Conservation (phyloP, 2,797 vertebrate genomes). For the Helicolenus hilgendorfi region DNA sequence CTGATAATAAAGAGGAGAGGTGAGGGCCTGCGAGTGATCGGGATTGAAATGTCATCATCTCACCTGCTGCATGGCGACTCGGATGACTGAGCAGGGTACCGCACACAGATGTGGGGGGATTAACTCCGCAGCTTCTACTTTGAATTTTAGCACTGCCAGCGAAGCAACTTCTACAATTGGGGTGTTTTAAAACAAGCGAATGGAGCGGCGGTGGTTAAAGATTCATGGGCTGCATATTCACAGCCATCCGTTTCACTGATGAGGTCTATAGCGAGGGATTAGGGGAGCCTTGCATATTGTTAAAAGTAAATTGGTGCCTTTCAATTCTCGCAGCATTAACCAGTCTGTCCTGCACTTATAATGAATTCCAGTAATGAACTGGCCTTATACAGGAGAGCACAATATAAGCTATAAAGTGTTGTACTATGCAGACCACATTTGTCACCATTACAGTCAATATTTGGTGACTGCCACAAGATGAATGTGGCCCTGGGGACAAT, state of each 20-base stretch:
- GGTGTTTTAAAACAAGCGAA: conserved; percentile 58
- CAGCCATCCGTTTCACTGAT: conserved; percentile 67
- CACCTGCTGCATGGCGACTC: conserved; percentile 52
- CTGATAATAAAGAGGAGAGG: not conserved
- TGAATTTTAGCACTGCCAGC: conserved; percentile 50
- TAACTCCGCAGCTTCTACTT: conserved; percentile 28
- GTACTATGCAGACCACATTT: conserved; percentile 71
- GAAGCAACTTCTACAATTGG: conserved; percentile 44
- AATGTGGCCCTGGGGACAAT: conserved; percentile 71
- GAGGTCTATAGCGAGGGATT: conserved; percentile 68
- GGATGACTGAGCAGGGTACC: conserved; percentile 31
- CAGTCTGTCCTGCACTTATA: conserved; percentile 69
- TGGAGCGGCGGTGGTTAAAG: conserved; percentile 54
- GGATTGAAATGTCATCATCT: conserved; percentile 18
- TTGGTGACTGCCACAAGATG: conserved; percentile 77
- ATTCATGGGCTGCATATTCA: conserved; percentile 70
- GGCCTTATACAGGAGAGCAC: conserved; percentile 43
- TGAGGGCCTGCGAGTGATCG: not conserved
- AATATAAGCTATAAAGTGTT: conserved; percentile 66
- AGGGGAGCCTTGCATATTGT: conserved; percentile 70
- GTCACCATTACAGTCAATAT: conserved; percentile 83
- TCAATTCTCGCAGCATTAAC: conserved; percentile 69
- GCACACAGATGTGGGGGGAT: conserved; percentile 21
- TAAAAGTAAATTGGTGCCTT: conserved; percentile 80
- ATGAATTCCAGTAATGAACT: conserved; percentile 79